These are phyloP conservation scores for Xiphias gladius DNA, from an alignment of 2,113 vertebrate species.

Conservation along the genomic window DNA sequence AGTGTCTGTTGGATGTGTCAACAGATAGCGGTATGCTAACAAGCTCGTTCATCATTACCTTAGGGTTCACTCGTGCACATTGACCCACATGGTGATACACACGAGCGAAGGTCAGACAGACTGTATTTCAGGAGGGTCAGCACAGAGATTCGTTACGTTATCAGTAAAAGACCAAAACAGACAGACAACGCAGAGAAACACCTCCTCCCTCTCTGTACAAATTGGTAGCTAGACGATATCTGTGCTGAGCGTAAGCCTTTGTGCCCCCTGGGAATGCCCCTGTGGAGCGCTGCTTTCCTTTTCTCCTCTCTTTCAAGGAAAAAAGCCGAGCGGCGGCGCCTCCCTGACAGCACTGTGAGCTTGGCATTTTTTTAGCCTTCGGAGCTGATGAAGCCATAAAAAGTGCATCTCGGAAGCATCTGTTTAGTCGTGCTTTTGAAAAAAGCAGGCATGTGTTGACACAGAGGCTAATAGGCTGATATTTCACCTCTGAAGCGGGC, in stretches of 20 bases:
- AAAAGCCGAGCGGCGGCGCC: slow-evolving; percentile 32
- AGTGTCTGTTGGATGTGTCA: background rate
- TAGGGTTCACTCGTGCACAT: no score
- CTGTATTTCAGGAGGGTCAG: background rate
- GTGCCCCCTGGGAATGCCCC: slow-evolving; percentile 64
- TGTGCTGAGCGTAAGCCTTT: slow-evolving; percentile 40
- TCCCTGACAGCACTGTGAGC: slow-evolving; percentile 51
- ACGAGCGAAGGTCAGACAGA: background rate
- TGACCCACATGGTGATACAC: background rate
- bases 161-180: slow-evolving; percentile 20
- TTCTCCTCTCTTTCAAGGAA: slow-evolving; percentile 35
- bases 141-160: background rate
- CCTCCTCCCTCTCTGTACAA: slow-evolving; percentile 56
- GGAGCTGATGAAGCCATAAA: slow-evolving; percentile 41
- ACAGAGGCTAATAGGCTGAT: slow-evolving; percentile 42
- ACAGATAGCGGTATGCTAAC: no score
- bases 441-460: slow-evolving; percentile 20
- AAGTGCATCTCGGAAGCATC: slow-evolving; percentile 47
- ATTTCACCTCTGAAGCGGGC: slow-evolving; percentile 58
- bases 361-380: slow-evolving; percentile 52
- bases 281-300: slow-evolving; percentile 38
- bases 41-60: background rate
- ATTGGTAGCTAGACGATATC: slow-evolving; percentile 61
- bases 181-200: slow-evolving; percentile 53
- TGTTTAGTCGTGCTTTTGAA: slow-evolving; percentile 21